Evolutionary conservation across 2,113 vertebrate species (phyloP), one percentile per base, ranked within the genome.

Genomic region (Gobiocypris rarus): DNA sequence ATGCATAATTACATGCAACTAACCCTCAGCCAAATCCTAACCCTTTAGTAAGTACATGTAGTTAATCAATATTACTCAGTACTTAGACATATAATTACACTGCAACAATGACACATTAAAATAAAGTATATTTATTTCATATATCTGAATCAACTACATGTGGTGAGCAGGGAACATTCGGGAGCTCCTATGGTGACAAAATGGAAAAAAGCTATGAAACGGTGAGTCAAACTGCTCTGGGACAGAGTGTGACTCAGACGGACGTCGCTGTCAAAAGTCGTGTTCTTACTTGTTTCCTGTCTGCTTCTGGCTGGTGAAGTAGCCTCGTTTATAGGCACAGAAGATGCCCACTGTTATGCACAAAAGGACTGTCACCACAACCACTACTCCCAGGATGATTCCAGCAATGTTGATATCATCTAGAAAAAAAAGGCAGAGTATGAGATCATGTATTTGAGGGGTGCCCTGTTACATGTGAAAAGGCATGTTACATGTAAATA

Each of bases 271-370:
- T 67, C 74, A 77, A 54, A n/a, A 65, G 41, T 54, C 45, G 15
- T 54, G 56, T 41, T 74, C 94, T 93, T 92, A 99, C 98, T 96
- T 97, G 91, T 97, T 97, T 85, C 94, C 95, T 0, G 89, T 92
- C 89, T 97, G 95, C 87, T 96, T 96, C 83, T 93, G 94, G 75
- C 91, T 95, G 81, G 95, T 93, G 90, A 98, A 98, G 92, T 95
- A 97, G 38, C 97, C 98, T n/a, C 95, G 95, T 87, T 96, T 96
- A 91, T 98, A 98, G 0, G 97, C 98, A 48, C 97, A 98, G 92
- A 95, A 97, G 93, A 99, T 98, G 8, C 96, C 97, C 43, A 95
- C 89, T 0, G 96, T 96, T 90, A 97, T 98, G 86, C 96, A 94
- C 52, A 94, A 85, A 77, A 99, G 92, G 26, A 99, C 98, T 0